phyloP scores from a whole-genome alignment of 1,140 invertebrate genomes.

The Nebria ingens region DNA sequence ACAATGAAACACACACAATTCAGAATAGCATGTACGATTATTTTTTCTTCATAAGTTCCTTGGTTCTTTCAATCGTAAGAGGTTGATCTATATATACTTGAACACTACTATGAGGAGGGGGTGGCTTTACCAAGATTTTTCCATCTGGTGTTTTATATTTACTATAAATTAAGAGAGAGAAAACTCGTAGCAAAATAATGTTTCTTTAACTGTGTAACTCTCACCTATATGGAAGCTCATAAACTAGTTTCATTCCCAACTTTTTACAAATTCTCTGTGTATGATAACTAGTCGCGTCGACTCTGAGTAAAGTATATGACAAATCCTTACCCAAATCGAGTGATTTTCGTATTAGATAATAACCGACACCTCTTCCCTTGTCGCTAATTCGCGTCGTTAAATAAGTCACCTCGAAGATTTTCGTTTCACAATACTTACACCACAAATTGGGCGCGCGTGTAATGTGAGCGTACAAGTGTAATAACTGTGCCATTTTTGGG shows the following conservation, averaged over 20 bases:
- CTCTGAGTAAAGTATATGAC: slow-evolving; percentile 32
- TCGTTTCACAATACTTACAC: slow-evolving; percentile 27
- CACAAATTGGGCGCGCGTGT: slow-evolving; percentile 30
- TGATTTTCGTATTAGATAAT: slow-evolving; percentile 32
- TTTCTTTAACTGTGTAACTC: not conserved
- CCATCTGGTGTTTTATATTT: not conserved
- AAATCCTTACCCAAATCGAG: slow-evolving; percentile 34
- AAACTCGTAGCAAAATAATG: too few species aligned
- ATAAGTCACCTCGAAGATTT: slow-evolving; percentile 35
- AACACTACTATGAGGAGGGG: not conserved
- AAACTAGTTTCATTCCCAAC: slow-evolving; percentile 25
- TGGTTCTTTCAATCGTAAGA: not conserved
- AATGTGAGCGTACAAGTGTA: slow-evolving; percentile 35
- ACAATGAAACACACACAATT: too few species aligned
- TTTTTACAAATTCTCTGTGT: slow-evolving; percentile 29
- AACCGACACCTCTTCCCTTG: slow-evolving; percentile 29
- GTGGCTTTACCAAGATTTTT: not conserved
- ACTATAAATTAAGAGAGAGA: not conserved
- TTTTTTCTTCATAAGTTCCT: too few species aligned
- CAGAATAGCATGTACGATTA: too few species aligned
- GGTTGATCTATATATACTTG: not conserved
- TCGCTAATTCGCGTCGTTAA: slow-evolving; percentile 32
- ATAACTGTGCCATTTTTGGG: slow-evolving; percentile 24
- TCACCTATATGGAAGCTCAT: slow-evolving; percentile 26
- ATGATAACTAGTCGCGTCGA: slow-evolving; percentile 34